These are phyloP conservation scores for Melanotaenia duboulayi DNA, from an alignment of 2,113 vertebrate genomes.

Conservation along the genomic window DNA sequence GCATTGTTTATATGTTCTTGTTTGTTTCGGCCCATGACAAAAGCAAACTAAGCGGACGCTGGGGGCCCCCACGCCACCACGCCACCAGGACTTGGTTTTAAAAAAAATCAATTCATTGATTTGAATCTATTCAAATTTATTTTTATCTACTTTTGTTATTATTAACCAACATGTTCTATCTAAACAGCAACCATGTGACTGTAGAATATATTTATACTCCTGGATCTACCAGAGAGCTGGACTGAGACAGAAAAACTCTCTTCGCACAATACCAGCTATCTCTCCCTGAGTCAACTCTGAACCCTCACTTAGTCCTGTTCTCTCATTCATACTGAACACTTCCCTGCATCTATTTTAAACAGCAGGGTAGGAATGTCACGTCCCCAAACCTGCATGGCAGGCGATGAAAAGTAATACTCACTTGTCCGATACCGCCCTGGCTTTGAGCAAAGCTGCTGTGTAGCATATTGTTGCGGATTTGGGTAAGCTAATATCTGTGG, in stretches of 20 bases:
- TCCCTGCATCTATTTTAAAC: constrained; percentile 3
- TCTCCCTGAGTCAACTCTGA: too few relatives aligned
- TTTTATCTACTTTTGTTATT: too few relatives aligned
- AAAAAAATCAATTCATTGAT: too few relatives aligned
- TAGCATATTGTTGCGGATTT: constrained; percentile 99
- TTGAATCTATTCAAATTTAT: too few relatives aligned
- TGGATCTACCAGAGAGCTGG: not conserved
- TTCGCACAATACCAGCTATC: not conserved
- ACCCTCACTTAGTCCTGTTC: not conserved
- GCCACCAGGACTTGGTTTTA: too few relatives aligned
- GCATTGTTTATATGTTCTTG: too few relatives aligned
- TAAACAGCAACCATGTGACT: not conserved
- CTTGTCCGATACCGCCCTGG: constrained; percentile 99
- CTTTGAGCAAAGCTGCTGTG: constrained; percentile 98
- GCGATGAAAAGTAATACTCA: constrained; percentile 82
- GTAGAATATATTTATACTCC: not conserved
- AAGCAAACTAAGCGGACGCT: too few relatives aligned
- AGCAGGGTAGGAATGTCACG: constrained; percentile 19
- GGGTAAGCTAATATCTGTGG: constrained; percentile 98
- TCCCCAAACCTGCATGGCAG: not conserved
- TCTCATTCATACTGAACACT: not conserved
- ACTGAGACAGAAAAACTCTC: constrained; percentile 1
- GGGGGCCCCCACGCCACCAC: too few relatives aligned
- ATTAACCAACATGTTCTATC: too few relatives aligned
- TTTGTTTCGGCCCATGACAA: too few relatives aligned